phyloP scores from a whole-genome alignment of 2,888 invertebrate genomes.

The Sinelater perroti region DNA sequence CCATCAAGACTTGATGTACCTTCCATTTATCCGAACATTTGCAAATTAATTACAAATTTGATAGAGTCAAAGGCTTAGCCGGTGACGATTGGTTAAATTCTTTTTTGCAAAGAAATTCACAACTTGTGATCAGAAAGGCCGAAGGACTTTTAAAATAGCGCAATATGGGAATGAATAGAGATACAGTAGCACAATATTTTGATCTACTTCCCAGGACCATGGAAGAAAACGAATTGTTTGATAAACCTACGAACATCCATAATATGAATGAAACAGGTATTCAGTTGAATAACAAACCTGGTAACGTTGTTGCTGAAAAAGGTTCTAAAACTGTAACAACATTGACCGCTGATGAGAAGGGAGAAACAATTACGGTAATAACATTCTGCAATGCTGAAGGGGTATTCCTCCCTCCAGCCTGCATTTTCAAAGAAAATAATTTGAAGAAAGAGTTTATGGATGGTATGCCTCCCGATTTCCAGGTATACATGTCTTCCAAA shows the following conservation, averaged over 20 bases:
- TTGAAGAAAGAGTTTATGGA: slow-evolving; percentile 42
- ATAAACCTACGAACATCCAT: slow-evolving; percentile 12
- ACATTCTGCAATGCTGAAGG: slow-evolving; percentile 54
- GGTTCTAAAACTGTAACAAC: slow-evolving; percentile 44
- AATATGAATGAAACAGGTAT: slow-evolving; percentile 40
- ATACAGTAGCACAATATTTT: not conserved
- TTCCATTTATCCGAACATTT: not conserved
- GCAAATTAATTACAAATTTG: slow-evolving; percentile 9
- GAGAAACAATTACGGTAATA: slow-evolving; percentile 51
- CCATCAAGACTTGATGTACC: slow-evolving; percentile 16
- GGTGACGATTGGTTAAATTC: slow-evolving; percentile 29
- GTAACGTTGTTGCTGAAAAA: slow-evolving; percentile 46
- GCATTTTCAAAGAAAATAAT: slow-evolving; percentile 46
- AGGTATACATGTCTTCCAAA: slow-evolving; percentile 34
- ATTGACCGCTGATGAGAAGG: slow-evolving; percentile 47
- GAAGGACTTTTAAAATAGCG: not conserved
- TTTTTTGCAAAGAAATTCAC: slow-evolving; percentile 28
- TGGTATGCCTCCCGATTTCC: slow-evolving; percentile 39
- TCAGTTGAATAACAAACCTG: slow-evolving; percentile 54
- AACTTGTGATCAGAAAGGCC: slow-evolving; percentile 11
- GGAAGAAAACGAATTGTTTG: slow-evolving; percentile 4
- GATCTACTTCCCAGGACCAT: not conserved
- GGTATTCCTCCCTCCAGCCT: slow-evolving; percentile 46
- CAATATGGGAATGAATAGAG: not conserved
- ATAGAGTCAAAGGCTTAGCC: slow-evolving; percentile 7